Conservation (phyloP, 2,113 vertebrate genomes). For the Coryphaenoides rupestris region DNA sequence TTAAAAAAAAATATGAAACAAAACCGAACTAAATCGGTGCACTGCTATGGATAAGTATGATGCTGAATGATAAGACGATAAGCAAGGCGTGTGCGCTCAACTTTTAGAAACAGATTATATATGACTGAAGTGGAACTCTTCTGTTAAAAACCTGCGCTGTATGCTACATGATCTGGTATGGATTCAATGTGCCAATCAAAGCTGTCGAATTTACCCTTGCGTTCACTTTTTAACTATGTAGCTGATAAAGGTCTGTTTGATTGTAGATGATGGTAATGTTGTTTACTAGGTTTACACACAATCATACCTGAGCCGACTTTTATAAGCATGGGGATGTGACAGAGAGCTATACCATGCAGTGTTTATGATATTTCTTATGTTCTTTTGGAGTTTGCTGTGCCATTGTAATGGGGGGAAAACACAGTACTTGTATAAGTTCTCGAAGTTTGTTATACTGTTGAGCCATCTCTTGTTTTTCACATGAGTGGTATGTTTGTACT, state of each 20-base stretch:
- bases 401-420: conserved; percentile 67
- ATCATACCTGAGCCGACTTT: conserved; percentile 34
- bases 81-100: conserved; percentile 28
- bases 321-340: conserved; percentile 25
- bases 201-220: conserved; percentile 38
- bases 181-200: conserved; percentile 52
- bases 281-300: conserved; percentile 48
- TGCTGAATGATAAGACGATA: conserved; percentile 12
- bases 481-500: conserved; percentile 79
- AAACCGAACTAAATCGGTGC: conserved; percentile 26
- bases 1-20: conserved; percentile 22
- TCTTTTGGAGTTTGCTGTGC: conserved; percentile 74
- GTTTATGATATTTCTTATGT: conserved; percentile 72
- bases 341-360: conserved; percentile 32
- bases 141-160: conserved; percentile 43
- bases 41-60: conserved; percentile 33
- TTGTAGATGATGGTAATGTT: conserved; percentile 49
- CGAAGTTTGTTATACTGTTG: conserved; percentile 80
- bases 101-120: conserved; percentile 12
- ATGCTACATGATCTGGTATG: conserved; percentile 36
- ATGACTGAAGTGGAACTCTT: conserved; percentile 19
- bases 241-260: conserved; percentile 51
- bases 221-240: conserved; percentile 46
- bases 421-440: conserved; percentile 71
- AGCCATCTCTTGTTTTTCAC: conserved; percentile 74